Evolutionary conservation across 2,113 vertebrate species (phyloP).

Genomic region (Serilophus lunatus): DNA sequence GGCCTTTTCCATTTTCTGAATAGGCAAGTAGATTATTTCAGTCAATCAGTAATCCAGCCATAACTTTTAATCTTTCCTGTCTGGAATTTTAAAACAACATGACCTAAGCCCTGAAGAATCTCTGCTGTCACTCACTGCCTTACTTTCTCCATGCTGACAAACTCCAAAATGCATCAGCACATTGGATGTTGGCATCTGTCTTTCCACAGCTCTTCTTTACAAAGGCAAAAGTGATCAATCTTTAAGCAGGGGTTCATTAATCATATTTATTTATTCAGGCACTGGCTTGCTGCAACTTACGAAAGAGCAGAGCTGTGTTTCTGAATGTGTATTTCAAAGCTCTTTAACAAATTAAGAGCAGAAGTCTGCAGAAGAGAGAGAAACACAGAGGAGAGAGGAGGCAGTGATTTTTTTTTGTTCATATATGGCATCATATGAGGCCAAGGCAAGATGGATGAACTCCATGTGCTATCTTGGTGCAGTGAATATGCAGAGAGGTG

Average conservation of each 20-base stretch:
- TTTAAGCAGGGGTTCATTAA: conserved; percentile 10
- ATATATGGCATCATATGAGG: background rate
- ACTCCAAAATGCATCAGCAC: background rate
- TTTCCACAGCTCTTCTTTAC: background rate
- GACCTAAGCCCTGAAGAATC: background rate
- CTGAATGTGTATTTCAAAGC: conserved; percentile 30
- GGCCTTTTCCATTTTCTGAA: background rate
- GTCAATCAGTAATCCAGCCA: background rate
- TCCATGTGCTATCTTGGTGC: background rate
- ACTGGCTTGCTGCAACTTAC: background rate
- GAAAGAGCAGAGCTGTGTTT: background rate
- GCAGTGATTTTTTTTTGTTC: conserved; percentile 20
- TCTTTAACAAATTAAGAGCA: conserved; percentile 4
- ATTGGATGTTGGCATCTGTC: background rate
- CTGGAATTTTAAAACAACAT: conserved; percentile 18
- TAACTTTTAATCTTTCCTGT: conserved; percentile 18
- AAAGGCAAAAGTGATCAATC: conserved; percentile 22
- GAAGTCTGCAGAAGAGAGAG: background rate
- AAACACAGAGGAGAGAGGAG: background rate
- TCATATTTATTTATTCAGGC: conserved; percentile 54
- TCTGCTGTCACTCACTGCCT: background rate
- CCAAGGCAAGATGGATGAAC: conserved; percentile 29
- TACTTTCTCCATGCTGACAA: background rate
- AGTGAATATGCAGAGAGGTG: background rate
- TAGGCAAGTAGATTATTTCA: background rate